Percentiles rank a stretch among this genome's conserved stretches.
Conservation (phyloP, 2,888 invertebrate genomes). For the Aphodius granarius region DNA sequence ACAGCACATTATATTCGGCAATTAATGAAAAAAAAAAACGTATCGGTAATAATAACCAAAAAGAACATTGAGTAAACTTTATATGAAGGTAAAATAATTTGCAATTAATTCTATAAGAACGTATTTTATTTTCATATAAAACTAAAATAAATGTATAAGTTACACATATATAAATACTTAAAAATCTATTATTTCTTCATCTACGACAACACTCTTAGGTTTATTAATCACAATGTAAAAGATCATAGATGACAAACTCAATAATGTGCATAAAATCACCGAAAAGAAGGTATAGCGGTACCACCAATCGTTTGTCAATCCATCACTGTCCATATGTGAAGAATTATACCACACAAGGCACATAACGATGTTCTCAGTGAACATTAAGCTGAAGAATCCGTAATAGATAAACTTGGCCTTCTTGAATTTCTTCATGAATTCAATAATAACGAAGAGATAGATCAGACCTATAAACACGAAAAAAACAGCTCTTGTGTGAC, state of each 20-base stretch:
- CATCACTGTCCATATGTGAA: constrained; percentile 57
- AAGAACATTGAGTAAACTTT: no score
- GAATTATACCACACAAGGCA: constrained; percentile 68
- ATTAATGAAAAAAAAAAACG: no score
- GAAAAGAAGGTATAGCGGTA: constrained; percentile 65
- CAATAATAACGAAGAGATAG: constrained; percentile 75
- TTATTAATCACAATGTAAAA: constrained; percentile 66
- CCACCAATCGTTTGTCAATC: constrained; percentile 64
- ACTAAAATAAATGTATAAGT: no score
- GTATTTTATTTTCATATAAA: no score
- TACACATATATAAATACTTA: background rate
- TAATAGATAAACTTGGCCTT: constrained; percentile 71
- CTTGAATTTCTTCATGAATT: constrained; percentile 77
- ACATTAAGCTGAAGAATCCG: constrained; percentile 67
- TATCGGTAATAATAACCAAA: no score
- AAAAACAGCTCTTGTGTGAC: constrained; percentile 55
- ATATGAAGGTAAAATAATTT: no score
- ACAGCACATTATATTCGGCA: no score
- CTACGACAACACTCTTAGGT: constrained; percentile 56
- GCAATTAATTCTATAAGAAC: no score
- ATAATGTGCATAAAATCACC: constrained; percentile 61
- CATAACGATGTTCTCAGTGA: constrained; percentile 68
- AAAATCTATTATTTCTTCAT: constrained; percentile 27
- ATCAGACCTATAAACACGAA: constrained; percentile 73
- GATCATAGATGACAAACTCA: constrained; percentile 64